These are phyloP conservation scores for Helleia helle DNA, from an alignment of 2,888 invertebrate species.

Conservation along the genomic window DNA sequence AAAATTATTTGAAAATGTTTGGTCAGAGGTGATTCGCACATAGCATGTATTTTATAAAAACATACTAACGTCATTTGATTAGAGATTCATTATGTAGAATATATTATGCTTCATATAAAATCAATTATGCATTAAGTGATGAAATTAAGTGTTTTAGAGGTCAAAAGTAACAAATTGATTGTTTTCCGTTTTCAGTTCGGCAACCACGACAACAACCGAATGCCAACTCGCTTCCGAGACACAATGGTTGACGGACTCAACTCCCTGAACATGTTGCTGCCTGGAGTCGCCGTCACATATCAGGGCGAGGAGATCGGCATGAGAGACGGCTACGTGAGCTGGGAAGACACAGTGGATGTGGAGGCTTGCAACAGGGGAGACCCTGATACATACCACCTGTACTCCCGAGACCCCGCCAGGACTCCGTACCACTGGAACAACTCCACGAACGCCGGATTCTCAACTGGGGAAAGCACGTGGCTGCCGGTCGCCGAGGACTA, in stretches of 20 bases:
- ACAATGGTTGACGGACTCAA: constrained; percentile 80
- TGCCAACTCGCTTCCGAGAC: constrained; percentile 76
- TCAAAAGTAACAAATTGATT: no score
- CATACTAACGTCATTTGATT: no score
- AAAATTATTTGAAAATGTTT: no score
- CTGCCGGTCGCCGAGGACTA: constrained; percentile 79
- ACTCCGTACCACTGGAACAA: constrained; percentile 80
- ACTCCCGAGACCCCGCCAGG: constrained; percentile 75
- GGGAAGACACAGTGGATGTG: constrained; percentile 73
- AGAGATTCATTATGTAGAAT: no score
- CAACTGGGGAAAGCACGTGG: constrained; percentile 73
- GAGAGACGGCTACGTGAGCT: constrained; percentile 74
- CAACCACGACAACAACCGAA: constrained; percentile 79
- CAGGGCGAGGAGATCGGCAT: constrained; percentile 89
- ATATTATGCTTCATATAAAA: no score
- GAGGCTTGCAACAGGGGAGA: constrained; percentile 70
- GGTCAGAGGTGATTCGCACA: no score
- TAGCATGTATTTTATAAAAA: no score
- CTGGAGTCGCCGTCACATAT: constrained; percentile 86
- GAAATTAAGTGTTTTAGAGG: no score
- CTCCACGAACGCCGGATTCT: constrained; percentile 75
- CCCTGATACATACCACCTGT: constrained; percentile 61
- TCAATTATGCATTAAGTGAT: no score
- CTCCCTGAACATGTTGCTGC: constrained; percentile 79
- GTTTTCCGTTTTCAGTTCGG: constrained; percentile 79